Evolutionary conservation across 2,888 invertebrate species (phyloP), one percentile per base, ranked within the genome.

Genomic region (Stenurella melanura): DNA sequence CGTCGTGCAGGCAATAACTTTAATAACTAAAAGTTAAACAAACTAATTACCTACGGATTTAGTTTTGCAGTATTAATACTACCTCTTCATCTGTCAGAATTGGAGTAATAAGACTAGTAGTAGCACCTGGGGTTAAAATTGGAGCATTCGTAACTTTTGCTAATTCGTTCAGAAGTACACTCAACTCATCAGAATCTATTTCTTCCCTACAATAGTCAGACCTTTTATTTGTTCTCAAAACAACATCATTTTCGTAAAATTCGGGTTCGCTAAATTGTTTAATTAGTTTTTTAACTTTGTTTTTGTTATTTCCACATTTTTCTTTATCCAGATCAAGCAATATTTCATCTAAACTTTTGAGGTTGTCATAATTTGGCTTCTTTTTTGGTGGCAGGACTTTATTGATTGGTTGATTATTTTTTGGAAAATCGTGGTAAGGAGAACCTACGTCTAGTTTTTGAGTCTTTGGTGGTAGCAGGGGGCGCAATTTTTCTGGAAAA

Each of bases 141-240:
- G 90, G 90, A 0, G 90, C 89, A 61, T 83, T 86, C 4, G 90
- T 89, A 30, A 90, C 89, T 81, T 90, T 89, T 11, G 87, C 84
- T 63, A 90, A 82, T 78, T 90, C 88, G 21, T 87, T 86, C 63
- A 90, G 80, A 11, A 90, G 78, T 64, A 80, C 78, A 75, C 86
- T 86, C 66, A 90, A 82, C 72, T 90, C 89, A 68, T 89, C 87
- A 0, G 88, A 87, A 79, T 87, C 81, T 58, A 86, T 82, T n/a
- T 80, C 78, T n/a, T 77, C 74, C 18, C 70, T 72, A 7, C 68
- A 58, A 60, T 30, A 74, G 34, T 75, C 68, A 56, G 58, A 68
- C 75, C 26, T 75, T 58, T 63, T 73, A 19, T 79, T 74, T 17
- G 73, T 80, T 38, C 85, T 78, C 21, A 84, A 74, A 9, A 81